phyloP scores from a whole-genome alignment of 2,888 invertebrate genomes.

The Resseliella maxima region DNA sequence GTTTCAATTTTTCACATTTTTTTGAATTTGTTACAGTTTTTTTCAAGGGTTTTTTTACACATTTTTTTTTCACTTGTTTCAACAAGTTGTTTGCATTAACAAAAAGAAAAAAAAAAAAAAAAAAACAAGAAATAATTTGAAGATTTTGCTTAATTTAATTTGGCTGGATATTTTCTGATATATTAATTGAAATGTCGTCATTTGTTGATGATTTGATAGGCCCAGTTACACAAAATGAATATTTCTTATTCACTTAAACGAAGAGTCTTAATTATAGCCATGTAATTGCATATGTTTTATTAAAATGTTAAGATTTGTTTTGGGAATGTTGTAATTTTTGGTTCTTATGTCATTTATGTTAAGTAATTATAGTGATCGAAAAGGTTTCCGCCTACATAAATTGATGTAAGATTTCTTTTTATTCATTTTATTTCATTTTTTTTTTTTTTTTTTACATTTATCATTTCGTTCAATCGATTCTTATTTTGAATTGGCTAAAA shows the following conservation, averaged over 20 bases:
- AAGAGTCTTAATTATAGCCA: slow-evolving; percentile 31
- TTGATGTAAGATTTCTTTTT: too few species aligned
- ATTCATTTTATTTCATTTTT: too few species aligned
- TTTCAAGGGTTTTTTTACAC: too few species aligned
- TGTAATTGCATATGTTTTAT: neutral
- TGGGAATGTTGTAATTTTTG: neutral
- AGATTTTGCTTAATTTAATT: neutral
- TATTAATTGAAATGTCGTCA: slow-evolving; percentile 5
- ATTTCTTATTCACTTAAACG: too few species aligned
- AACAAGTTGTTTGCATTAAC: too few species aligned
- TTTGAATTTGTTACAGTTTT: too few species aligned
- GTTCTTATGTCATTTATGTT: neutral
- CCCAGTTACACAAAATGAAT: neutral
- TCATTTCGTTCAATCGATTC: neutral
- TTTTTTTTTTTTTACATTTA: neutral
- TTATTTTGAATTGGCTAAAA: neutral
- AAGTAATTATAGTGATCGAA: neutral
- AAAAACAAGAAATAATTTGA: too few species aligned
- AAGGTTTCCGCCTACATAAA: neutral
- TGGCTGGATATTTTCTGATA: slow-evolving; percentile 31
- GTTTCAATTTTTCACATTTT: too few species aligned
- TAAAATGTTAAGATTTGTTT: neutral
- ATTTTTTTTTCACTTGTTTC: too few species aligned
- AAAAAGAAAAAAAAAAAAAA: too few species aligned
- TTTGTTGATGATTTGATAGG: neutral